Base-by-base conservation (phyloP, 1,140 invertebrate genomes). In the Drosophila pectinifera region DNA sequence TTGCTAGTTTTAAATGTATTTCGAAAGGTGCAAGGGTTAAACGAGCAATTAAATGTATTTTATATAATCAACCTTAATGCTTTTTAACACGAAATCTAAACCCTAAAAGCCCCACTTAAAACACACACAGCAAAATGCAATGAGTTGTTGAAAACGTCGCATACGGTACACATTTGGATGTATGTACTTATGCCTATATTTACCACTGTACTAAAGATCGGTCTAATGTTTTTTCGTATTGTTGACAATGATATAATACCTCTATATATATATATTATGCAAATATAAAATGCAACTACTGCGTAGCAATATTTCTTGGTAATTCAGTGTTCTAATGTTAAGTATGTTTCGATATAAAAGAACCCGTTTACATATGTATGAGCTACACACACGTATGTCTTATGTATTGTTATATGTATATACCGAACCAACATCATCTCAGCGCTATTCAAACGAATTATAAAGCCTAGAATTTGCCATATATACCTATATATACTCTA, bases 321-420 rank as follows among this genome's bases (percentile, higher is more conserved):
- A 89, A 83, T 73, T 88, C 41, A 83, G 78, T 89, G 62, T 78
- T 89, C 57, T 77, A 80, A 89, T 89, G 67, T 89, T 89, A 88
- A 88, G 83, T 88, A 89, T 89, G 72, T 89, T 83, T 83, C 80
- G 68, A 83, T 78, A 70, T 73, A 73, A 83, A 69, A 46, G 1
- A 46, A 36, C 48, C 83, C 84, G 57, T 75, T 51, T 84, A 80
- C 83, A 74, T 70, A 78, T 88, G 64, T 79, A 73, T 88, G 80
- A 88, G 46, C 62, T 24, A 59, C 72, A 88, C 83, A 88, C 83
- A 89, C 76, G 85, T 88, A 88, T 88, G 83, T 86, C 83, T 89
- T 84, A 88, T 88, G 84, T 88, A 88, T 80, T 90, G 85, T 90
- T 89, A 75, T 90, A 90, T 89, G 85, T 89, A 89, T 89, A 89